phyloP scores from a whole-genome alignment of 2,888 invertebrate genomes.

The Pseudococcus viburni region DNA sequence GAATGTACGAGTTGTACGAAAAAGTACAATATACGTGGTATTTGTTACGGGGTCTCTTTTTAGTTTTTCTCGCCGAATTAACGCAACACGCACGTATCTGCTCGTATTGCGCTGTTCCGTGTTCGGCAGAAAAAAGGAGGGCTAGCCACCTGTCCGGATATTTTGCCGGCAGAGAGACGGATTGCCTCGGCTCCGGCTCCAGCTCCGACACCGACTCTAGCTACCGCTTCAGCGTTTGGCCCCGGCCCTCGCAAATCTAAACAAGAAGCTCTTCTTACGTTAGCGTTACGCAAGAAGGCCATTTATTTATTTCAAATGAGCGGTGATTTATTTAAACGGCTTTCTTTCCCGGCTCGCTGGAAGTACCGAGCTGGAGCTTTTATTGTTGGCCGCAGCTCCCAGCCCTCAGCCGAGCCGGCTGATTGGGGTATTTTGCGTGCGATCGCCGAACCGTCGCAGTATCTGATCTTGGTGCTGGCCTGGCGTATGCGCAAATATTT shows the following conservation, averaged over 20 bases:
- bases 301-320: conserved; percentile 43
- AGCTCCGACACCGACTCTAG: not conserved
- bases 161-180: conserved; percentile 19
- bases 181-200: not conserved
- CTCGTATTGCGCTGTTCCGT: not conserved
- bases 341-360: not conserved
- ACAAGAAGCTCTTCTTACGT: conserved; percentile 17
- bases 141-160: conserved; percentile 26
- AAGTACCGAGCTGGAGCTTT: conserved; percentile 17
- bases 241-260: not conserved
- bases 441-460: no score
- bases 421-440: no score
- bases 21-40: not conserved
- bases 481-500: no score
- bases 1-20: not conserved
- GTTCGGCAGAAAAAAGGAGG: conserved; percentile 15
- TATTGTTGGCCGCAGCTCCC: not conserved
- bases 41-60: no score
- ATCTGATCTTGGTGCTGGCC: no score
- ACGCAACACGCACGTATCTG: not conserved
- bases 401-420: no score
- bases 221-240: no score
- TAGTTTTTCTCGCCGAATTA: conserved; percentile 18
- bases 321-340: conserved; percentile 55
- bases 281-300: conserved; percentile 20